Conservation (phyloP, 2,797 vertebrate species). For the Coendou prehensilis region DNA sequence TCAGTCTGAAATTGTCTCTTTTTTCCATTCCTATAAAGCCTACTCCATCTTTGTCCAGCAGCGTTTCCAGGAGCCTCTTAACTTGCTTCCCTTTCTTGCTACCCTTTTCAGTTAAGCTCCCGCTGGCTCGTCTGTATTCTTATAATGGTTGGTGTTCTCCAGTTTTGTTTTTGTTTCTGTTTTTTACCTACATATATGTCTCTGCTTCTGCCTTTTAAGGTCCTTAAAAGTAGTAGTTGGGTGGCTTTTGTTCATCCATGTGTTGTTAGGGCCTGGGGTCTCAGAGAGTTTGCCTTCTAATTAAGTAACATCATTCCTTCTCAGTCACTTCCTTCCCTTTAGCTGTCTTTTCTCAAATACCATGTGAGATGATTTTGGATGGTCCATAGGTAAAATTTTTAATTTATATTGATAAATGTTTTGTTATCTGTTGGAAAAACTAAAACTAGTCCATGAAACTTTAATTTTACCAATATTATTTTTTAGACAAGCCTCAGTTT, state of each 20-base stretch:
- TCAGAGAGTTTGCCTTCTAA: background rate
- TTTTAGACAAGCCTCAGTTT: background rate
- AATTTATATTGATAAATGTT: background rate
- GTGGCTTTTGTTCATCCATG: rapidly evolving
- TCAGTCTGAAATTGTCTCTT: background rate
- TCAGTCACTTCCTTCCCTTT: background rate
- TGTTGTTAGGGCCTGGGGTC: background rate
- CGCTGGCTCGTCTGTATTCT: rapidly evolving
- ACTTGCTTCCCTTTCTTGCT: background rate
- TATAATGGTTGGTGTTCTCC: background rate
- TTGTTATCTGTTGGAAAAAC: background rate
- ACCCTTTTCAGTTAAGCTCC: background rate
- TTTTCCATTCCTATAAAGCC: background rate
- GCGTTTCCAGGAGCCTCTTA: background rate
- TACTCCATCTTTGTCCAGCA: background rate
- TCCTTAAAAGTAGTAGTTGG: background rate
- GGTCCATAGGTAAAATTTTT: background rate
- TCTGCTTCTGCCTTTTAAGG: background rate
- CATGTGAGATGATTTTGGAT: background rate
- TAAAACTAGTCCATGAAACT: background rate
- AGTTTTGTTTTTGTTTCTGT: background rate
- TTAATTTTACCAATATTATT: background rate
- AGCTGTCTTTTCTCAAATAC: background rate
- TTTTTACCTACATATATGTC: background rate
- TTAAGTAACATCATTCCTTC: background rate